A percentile compares a stretch with the other conserved stretches of the same genome.
These are phyloP conservation scores for Iphiclides podalirius DNA, from an alignment of 2,888 invertebrate genomes.

Conservation along the genomic window DNA sequence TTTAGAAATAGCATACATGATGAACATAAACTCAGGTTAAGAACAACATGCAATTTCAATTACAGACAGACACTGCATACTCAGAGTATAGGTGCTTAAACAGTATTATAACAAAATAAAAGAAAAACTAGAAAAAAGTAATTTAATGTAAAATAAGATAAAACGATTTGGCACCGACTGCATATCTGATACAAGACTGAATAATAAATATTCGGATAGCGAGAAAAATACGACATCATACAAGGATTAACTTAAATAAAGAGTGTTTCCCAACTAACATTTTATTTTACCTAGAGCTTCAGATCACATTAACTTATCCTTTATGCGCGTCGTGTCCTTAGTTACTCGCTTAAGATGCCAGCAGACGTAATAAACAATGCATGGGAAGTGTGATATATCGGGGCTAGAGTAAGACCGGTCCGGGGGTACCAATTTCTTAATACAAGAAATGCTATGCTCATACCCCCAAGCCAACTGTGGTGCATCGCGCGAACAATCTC, in stretches of 20 bases:
- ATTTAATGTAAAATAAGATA: too few species aligned
- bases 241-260: not conserved
- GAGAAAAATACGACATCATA: not conserved
- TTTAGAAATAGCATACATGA: too few species aligned
- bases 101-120: too few species aligned
- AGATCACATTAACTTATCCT: conserved; percentile 6
- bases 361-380: conserved; percentile 16
- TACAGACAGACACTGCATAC: too few species aligned
- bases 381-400: conserved; percentile 23
- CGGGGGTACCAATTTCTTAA: conserved; percentile 15
- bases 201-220: conserved; percentile 10
- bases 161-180: too few species aligned
- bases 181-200: too few species aligned
- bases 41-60: too few species aligned
- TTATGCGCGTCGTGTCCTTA: conserved; percentile 1
- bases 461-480: conserved; percentile 35
- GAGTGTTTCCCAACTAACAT: not conserved
- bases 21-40: too few species aligned
- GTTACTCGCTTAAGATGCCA: conserved; percentile 4
- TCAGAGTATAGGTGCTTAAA: too few species aligned
- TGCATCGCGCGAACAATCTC: conserved; percentile 56
- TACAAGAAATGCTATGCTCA: conserved; percentile 28
- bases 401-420: conserved; percentile 15
- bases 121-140: too few species aligned
- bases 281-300: conserved; percentile 3